These are phyloP conservation scores for Aporophyla lueneburgensis DNA, from an alignment of 2,888 invertebrate genomes.

Conservation along the genomic window DNA sequence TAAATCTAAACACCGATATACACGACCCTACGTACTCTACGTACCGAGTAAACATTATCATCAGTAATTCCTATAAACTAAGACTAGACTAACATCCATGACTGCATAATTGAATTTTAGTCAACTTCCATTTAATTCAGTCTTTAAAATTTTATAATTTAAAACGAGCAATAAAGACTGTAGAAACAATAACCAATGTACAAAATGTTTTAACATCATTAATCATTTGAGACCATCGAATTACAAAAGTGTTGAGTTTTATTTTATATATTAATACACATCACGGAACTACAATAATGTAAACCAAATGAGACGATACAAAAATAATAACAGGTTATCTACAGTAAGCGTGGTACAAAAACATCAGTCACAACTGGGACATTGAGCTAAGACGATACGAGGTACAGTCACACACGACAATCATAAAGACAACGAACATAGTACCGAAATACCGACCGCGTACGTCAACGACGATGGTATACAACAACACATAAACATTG, in stretches of 20 bases:
- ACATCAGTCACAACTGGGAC: conserved; percentile 77
- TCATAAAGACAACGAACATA: conserved; percentile 43
- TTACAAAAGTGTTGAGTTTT: conserved; percentile 57
- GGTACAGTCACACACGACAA: conserved; percentile 64
- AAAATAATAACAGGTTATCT: conserved; percentile 63
- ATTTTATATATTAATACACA: conserved; percentile 30
- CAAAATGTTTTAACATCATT: conserved; percentile 65
- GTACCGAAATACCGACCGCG: conserved; percentile 28
- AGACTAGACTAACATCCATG: conserved; percentile 81
- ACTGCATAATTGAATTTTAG: conserved; percentile 88
- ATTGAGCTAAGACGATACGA: conserved; percentile 81
- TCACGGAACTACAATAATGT: conserved; percentile 49
- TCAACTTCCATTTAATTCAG: conserved; percentile 87
- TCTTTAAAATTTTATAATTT: conserved; percentile 87
- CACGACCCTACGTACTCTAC: conserved; percentile 62
- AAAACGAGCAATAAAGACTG: conserved; percentile 79
- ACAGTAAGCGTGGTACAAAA: conserved; percentile 72
- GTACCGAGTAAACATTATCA: conserved; percentile 60
- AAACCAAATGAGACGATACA: conserved; percentile 58
- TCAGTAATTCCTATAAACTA: conserved; percentile 76
- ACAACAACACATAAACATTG: conserved; percentile 53
- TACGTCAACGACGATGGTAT: conserved; percentile 32
- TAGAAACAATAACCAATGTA: conserved; percentile 76
- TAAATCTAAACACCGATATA: conserved; percentile 79
- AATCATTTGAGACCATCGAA: conserved; percentile 59